These are phyloP conservation scores for Eupithecia abbreviata DNA, from an alignment of 2,888 invertebrate genomes.

Conservation along the genomic window DNA sequence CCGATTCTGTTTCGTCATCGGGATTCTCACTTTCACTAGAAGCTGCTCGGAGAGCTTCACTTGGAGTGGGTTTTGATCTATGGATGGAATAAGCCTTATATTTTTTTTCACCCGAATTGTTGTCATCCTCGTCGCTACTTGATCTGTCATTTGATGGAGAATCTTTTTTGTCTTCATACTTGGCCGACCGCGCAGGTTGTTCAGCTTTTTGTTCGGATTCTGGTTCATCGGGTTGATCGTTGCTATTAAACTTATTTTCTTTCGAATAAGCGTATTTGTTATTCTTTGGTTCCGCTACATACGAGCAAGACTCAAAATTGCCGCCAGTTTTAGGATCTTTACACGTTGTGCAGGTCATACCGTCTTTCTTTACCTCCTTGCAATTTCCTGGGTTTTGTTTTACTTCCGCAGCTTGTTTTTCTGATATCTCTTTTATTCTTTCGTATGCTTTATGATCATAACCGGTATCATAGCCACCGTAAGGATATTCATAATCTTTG, in stretches of 20 bases:
- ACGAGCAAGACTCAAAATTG: constrained; percentile 91
- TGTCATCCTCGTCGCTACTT: constrained; percentile 54
- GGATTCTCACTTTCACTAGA: constrained; percentile 59
- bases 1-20: constrained; percentile 64
- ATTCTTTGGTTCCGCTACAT: constrained; percentile 88
- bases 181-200: constrained; percentile 60
- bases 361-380: constrained; percentile 85
- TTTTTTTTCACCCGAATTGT: constrained; percentile 67
- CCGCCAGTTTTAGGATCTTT: constrained; percentile 89
- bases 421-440: constrained; percentile 84
- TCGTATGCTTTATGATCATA: constrained; percentile 82
- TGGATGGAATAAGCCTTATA: constrained; percentile 76
- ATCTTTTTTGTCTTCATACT: constrained; percentile 64
- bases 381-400: constrained; percentile 86
- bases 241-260: constrained; percentile 85
- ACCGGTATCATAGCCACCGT: constrained; percentile 76
- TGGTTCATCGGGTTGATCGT: constrained; percentile 81
- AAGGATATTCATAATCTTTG: constrained; percentile 78
- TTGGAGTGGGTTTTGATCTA: constrained; percentile 68
- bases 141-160: constrained; percentile 61
- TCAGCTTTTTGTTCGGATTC: constrained; percentile 71
- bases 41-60: constrained; percentile 69
- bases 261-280: constrained; percentile 87
- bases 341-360: constrained; percentile 89
- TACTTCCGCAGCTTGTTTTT: constrained; percentile 85